Evolutionary conservation across 2,888 invertebrate species (phyloP), one percentile per base, ranked within the genome.

Genomic region (Drosophila colorata): DNA sequence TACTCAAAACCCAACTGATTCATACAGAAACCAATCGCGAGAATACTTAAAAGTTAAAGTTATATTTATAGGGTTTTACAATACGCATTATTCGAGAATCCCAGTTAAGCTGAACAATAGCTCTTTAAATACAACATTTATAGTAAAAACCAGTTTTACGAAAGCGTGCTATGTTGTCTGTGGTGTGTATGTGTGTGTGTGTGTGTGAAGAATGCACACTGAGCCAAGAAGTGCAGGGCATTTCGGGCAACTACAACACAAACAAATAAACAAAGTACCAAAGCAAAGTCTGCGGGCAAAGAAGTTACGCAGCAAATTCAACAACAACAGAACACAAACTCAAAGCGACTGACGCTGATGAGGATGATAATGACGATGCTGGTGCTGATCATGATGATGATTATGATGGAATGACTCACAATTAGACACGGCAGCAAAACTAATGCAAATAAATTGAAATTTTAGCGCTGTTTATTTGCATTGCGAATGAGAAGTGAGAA

Each of bases 281-380:
- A 71, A 79, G 69, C 66, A 85, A 81, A 81, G 86, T 85, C 79
- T 82, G 83, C 70, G 61, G 56, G 46, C 31, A 55, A 55, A 49
- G 67, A 78, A 74, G 57, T 73, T 80, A 69, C 49, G 31, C 56
- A 60, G 55, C 33, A 66, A 61, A 60, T 46, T 20, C 13, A 48
- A 56, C 25, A 63, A 63, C 74, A 66, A 66, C 68, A 55, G 23
- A 47, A 60, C 38, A 33, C n/a, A 41, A 64, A 65, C 55, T 31
- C 33, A 48, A 76, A 71, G 43, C 37, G 28, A 16, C 37, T 65
- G 28, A 18, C n/a, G 35, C 43, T 28, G 48, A 20, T n/a, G 35
- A 59, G 59, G 47, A 18, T 46, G 46, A 28, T 46, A 25, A 53
- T 48, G 25, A 69, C 53, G 31, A 52, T 55, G 40, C 13, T 47